Conservation (phyloP, 92 coral and sea anemone genomes). For the Heteractis magnifica region DNA sequence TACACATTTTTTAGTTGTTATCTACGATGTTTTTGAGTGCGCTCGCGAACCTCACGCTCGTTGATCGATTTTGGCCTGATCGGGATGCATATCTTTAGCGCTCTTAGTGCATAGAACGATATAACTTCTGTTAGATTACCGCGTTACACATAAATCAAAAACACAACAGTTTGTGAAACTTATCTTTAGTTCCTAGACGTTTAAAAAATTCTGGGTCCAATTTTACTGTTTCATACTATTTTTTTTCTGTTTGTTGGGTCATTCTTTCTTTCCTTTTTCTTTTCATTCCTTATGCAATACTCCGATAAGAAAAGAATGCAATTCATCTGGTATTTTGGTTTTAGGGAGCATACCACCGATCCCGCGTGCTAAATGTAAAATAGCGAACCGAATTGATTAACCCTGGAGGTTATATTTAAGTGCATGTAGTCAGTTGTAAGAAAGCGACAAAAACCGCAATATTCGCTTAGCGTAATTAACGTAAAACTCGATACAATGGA, state of each 20-base stretch:
- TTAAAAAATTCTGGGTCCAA: too few species aligned
- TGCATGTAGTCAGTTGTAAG: background rate
- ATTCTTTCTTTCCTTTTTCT: background rate
- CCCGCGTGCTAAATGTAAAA: background rate
- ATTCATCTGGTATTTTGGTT: background rate
- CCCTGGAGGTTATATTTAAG: background rate
- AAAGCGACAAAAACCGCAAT: background rate
- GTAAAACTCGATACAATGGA: background rate
- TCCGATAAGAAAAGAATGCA: background rate
- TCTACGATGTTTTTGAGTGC: too few species aligned
- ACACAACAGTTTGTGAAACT: too few species aligned
- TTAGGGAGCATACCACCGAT: background rate
- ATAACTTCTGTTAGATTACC: too few species aligned
- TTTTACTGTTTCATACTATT: too few species aligned
- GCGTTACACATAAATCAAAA: too few species aligned
- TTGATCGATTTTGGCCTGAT: too few species aligned
- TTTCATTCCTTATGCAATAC: background rate
- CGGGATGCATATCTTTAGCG: too few species aligned
- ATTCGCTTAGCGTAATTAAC: constrained; percentile 2
- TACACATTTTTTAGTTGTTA: too few species aligned
- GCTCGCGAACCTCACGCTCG: too few species aligned
- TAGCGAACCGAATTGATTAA: background rate
- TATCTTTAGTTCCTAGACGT: too few species aligned
- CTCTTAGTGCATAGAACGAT: too few species aligned
- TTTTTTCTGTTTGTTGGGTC: background rate